Base-by-base conservation (phyloP, 35 echinoderm and acorn worm genomes). In the Apostichopus parvimensis region DNA sequence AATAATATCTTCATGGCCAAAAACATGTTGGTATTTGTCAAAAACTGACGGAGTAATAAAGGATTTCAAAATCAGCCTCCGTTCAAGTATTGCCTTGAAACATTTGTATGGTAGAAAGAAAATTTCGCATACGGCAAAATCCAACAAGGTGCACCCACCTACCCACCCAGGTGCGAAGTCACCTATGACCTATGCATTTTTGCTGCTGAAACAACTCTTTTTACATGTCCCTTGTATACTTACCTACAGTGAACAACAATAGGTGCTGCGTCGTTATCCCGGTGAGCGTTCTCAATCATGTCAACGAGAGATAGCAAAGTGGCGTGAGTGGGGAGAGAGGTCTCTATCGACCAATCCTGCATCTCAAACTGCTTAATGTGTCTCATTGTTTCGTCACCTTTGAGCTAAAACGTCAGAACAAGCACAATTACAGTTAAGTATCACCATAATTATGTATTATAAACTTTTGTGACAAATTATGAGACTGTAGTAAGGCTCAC, bases 211-310 rank as follows among this genome's bases (percentile, higher is more conserved):
- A 68, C 64, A 9, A 68, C 18, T 18, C 11, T 68, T 9, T 14
- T 68, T 14, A 68, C 18, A 68, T 68, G 8, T 68, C 11, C 11
- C 64, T 68, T 68, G 64, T 68, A 9, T 18, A 68, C 82, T 79
- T 22, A 93, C 92, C 75, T 53, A 59, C 83, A 88, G 17, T 93
- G 83, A 28, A 88, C 71, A 22, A 87, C 75, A 61, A 88, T 77
- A 53, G 73, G 86, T 6, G 25, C 86, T 8, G 55, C 54, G 18
- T 87, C 57, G 10, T 25, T 88, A 65, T 93, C 71, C 0, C 83
- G 56, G 13, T 88, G 73, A 14, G 53, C 53, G 15, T 89, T 55
- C 83, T 88, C 45, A 12, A 92, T 58, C 57, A 87, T 71, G 25
- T 87, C 85, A 68, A 87, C 9, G 23, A 87, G 57, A 25, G 85